Conservation (phyloP, 2,888 invertebrate species). For the Brachypterus glaber region DNA sequence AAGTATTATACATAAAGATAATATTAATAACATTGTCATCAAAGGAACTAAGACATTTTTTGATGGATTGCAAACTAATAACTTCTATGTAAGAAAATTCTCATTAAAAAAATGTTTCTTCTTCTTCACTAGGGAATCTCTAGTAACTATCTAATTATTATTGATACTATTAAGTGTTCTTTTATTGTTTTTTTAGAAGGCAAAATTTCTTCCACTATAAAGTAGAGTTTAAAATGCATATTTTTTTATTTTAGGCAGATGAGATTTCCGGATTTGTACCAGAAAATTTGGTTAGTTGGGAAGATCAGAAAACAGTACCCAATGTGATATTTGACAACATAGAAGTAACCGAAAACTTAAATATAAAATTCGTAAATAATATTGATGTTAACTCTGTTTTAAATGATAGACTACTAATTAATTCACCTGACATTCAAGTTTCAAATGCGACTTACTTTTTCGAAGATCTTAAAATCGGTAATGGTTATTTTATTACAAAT, state of each 20-base stretch:
- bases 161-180: no score
- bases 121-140: no score
- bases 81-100: conserved; percentile 25
- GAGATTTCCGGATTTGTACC: conserved; percentile 25
- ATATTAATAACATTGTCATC: conserved; percentile 21
- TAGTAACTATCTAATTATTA: no score
- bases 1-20: conserved; percentile 25
- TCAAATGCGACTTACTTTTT: conserved; percentile 29
- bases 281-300: conserved; percentile 30
- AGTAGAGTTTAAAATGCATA: no score
- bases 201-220: no score
- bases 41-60: conserved; percentile 32
- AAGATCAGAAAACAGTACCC: conserved; percentile 24
- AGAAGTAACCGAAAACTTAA: conserved; percentile 27
- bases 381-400: conserved; percentile 29
- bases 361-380: conserved; percentile 28
- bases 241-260: conserved; percentile 22
- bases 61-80: conserved; percentile 30
- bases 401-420: conserved; percentile 26
- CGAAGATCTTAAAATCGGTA: conserved; percentile 24
- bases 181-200: no score
- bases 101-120: no score
- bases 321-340: conserved; percentile 29
- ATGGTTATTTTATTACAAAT: conserved; percentile 24
- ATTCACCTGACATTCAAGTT: conserved; percentile 25